Conservation (phyloP, 2,797 vertebrate species). For the Garrulus glandarius region DNA sequence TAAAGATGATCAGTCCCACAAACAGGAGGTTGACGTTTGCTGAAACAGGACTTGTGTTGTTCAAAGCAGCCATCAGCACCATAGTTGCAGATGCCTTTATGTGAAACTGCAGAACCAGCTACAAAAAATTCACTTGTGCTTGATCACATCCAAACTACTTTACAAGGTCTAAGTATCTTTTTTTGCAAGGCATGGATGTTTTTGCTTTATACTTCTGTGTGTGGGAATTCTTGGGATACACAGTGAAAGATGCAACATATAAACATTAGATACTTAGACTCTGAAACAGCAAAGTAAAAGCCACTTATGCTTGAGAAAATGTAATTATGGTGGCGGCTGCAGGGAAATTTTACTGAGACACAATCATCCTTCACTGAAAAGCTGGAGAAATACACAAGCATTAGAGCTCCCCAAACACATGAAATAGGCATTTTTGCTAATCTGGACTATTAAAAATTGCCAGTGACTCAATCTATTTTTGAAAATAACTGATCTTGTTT, state of each 20-base stretch:
- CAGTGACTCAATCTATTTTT: not conserved
- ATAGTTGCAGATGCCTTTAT: not conserved
- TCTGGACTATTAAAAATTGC: not conserved
- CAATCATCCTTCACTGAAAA: not conserved
- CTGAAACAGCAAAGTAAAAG: not conserved
- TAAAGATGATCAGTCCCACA: not conserved
- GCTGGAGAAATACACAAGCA: not conserved
- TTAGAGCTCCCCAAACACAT: not conserved
- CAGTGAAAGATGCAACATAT: not conserved
- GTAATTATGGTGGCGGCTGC: not conserved
- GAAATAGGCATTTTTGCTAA: not conserved
- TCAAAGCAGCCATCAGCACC: not conserved
- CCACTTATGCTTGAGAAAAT: not conserved
- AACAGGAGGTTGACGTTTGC: not conserved
- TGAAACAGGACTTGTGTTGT: not conserved
- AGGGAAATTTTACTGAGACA: not conserved
- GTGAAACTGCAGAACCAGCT: not conserved
- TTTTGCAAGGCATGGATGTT: not conserved
- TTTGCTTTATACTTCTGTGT: accelerated
- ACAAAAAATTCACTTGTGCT: not conserved
- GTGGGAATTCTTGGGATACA: not conserved
- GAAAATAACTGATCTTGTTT: not conserved
- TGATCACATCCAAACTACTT: not conserved
- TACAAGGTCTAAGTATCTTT: not conserved
- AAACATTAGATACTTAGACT: not conserved